These are phyloP conservation scores for Phyllostomus hastatus DNA, from an alignment of 2,113 vertebrate genomes.

Conservation along the genomic window DNA sequence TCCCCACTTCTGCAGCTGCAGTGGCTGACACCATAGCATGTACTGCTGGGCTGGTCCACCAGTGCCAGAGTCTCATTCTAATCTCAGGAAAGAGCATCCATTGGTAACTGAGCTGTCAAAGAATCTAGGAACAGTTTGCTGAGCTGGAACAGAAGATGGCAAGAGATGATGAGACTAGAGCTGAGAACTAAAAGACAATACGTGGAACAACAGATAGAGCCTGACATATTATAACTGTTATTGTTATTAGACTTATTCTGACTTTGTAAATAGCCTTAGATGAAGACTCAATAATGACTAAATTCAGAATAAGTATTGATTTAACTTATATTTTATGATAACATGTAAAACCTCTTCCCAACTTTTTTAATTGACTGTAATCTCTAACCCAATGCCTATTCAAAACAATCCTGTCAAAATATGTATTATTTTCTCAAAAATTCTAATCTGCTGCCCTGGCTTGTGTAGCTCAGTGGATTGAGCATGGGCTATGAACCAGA, in stretches of 20 bases:
- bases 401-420: neutral
- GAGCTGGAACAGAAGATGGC: neutral
- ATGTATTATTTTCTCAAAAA: neutral
- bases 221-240: neutral
- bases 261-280: neutral
- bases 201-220: neutral
- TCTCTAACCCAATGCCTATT: neutral
- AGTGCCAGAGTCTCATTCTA: neutral
- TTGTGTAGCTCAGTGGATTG: too few species aligned
- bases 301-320: neutral
- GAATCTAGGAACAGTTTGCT: neutral
- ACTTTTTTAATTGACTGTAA: neutral
- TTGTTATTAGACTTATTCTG: neutral
- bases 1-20: neutral
- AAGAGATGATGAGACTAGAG: neutral
- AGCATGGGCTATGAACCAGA: too few species aligned
- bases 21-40: neutral
- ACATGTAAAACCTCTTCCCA: neutral
- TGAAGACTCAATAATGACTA: neutral
- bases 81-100: neutral
- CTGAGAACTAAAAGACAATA: neutral
- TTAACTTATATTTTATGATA: slow-evolving; percentile 2
- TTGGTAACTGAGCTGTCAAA: neutral
- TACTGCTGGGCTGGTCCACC: neutral
- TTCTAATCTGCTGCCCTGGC: neutral